phyloP scores from a whole-genome alignment of 2,888 invertebrate species.

The Mamestra brassicae region DNA sequence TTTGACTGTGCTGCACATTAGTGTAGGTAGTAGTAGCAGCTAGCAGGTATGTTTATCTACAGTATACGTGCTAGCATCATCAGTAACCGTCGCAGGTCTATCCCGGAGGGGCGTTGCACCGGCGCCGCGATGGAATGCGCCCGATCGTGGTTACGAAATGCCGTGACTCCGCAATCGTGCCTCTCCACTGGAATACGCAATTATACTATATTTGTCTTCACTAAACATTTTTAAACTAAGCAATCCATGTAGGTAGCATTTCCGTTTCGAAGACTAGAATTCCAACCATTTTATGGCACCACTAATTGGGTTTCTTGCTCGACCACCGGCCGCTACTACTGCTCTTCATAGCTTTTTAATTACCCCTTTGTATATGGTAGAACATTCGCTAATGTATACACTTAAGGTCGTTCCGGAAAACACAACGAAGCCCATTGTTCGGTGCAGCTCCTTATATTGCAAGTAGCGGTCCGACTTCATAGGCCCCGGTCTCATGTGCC shows the following conservation, averaged over 20 bases:
- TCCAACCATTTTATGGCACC: conserved; percentile 68
- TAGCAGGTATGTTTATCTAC: conserved; percentile 60
- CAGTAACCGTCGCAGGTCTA: conserved; percentile 81
- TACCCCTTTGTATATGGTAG: conserved; percentile 82
- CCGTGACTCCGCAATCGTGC: conserved; percentile 83
- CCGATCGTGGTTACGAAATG: conserved; percentile 89
- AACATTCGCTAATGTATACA: conserved; percentile 85
- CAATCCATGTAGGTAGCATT: conserved; percentile 24
- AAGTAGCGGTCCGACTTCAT: conserved; percentile 86
- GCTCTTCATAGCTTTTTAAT: conserved; percentile 87
- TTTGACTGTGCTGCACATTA: conserved; percentile 36
- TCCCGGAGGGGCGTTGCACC: conserved; percentile 86
- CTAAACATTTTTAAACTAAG: conserved; percentile 31
- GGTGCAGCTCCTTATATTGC: conserved; percentile 85
- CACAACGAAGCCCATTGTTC: conserved; percentile 85
- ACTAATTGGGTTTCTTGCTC: conserved; percentile 77
- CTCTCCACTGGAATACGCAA: conserved; percentile 79
- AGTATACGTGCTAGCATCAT: conserved; percentile 70
- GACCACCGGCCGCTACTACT: conserved; percentile 63
- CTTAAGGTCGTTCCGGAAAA: conserved; percentile 83
- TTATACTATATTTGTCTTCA: conserved; percentile 71
- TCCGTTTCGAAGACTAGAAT: conserved; percentile 54
- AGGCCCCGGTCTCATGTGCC: conserved; percentile 74
- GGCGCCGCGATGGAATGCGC: conserved; percentile 85
- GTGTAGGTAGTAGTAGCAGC: conserved; percentile 65